Conservation (phyloP, 2,797 vertebrate genomes). For the Ctenopoma kingsleyae region DNA sequence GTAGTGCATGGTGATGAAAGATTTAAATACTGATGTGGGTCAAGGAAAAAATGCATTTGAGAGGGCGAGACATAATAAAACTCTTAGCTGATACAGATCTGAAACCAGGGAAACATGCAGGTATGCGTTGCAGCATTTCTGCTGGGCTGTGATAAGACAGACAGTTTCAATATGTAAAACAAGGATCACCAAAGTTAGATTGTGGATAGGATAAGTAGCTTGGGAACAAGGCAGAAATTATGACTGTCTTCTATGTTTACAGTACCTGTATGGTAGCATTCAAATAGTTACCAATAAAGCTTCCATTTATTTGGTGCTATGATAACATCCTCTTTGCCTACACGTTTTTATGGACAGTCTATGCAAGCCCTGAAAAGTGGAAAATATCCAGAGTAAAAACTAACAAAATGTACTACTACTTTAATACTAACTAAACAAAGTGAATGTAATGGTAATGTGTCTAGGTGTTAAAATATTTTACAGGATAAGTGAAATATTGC, state of each 20-base stretch:
- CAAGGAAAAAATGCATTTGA: slow-evolving; percentile 31
- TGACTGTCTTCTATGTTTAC: neutral
- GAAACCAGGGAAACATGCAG: slow-evolving; percentile 41
- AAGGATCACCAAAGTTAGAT: neutral
- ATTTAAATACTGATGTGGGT: slow-evolving; percentile 56
- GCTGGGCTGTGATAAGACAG: slow-evolving; percentile 48
- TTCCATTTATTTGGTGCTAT: neutral
- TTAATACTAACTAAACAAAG: too few species aligned
- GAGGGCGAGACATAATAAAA: slow-evolving; percentile 18
- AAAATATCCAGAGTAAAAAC: too few species aligned
- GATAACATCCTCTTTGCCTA: too few species aligned
- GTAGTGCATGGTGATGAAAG: slow-evolving; percentile 52
- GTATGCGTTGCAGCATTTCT: slow-evolving; percentile 52
- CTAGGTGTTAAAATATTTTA: neutral
- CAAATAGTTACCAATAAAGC: neutral
- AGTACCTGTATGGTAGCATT: neutral
- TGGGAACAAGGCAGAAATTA: neutral
- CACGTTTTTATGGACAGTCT: too few species aligned
- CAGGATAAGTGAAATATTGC: neutral
- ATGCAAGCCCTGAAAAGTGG: too few species aligned
- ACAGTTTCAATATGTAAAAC: slow-evolving; percentile 41
- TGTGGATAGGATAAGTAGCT: neutral
- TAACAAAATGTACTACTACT: too few species aligned
- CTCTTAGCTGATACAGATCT: slow-evolving; percentile 58
- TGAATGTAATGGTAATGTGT: neutral